Conservation (phyloP, 1,140 invertebrate genomes). For the Anastatus disparis region DNA sequence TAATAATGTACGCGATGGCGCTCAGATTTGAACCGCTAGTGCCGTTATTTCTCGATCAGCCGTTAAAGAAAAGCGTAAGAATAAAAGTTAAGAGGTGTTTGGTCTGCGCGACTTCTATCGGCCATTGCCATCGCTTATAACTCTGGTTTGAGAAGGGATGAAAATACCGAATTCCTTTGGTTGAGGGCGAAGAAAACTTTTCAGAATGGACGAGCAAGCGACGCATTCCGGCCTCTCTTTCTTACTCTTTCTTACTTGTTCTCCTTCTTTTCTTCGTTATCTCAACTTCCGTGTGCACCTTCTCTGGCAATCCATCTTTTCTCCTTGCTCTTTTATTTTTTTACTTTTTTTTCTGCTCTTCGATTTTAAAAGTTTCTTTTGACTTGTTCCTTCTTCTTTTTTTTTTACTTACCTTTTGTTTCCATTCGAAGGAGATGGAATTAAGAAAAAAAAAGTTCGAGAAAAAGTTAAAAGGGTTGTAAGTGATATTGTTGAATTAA, state of each 20-base stretch:
- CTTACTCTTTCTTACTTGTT: neutral
- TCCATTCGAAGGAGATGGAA: too few species aligned
- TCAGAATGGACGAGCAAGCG: neutral
- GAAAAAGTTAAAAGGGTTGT: too few species aligned
- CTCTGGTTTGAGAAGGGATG: too few species aligned
- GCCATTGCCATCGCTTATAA: neutral
- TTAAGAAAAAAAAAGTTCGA: too few species aligned
- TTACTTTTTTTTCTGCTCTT: neutral
- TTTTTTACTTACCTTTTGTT: too few species aligned
- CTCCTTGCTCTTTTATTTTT: neutral
- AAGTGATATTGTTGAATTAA: too few species aligned
- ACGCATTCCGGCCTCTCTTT: neutral
- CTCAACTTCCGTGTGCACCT: neutral
- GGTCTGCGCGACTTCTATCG: neutral
- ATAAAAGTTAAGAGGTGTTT: too few species aligned
- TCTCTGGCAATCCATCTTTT: neutral
- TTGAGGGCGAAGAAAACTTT: conserved; percentile 11
- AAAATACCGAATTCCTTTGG: conserved; percentile 3
- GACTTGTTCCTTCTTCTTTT: too few species aligned
- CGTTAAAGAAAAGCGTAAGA: neutral
- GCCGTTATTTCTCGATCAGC: conserved; percentile 16
- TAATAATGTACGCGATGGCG: too few species aligned
- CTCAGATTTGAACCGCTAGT: neutral
- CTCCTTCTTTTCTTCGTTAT: neutral
- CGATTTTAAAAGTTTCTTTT: neutral